phyloP scores from a whole-genome alignment of 2,113 vertebrate species.

The Ramphastos sulfuratus region DNA sequence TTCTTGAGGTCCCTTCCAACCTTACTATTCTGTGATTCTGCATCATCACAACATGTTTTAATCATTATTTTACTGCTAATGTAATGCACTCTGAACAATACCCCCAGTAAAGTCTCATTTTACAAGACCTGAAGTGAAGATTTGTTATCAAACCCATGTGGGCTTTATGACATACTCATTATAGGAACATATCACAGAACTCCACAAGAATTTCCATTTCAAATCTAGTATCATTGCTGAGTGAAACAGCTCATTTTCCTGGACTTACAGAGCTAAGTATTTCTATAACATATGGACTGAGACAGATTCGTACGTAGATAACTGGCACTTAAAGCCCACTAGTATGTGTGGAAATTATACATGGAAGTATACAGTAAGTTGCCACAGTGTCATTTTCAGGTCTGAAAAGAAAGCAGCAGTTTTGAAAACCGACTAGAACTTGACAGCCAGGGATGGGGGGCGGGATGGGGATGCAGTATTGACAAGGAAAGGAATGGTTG shows the following conservation, averaged over 20 bases:
- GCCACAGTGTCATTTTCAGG: not conserved
- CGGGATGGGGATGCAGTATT: fast-evolving
- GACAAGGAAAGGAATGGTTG: not conserved
- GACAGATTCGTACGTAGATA: not conserved
- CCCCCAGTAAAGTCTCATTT: not conserved
- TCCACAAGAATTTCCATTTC: not conserved
- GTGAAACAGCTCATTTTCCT: not conserved
- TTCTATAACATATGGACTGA: not conserved
- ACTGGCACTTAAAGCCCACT: not conserved
- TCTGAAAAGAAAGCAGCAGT: not conserved
- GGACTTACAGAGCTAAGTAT: not conserved
- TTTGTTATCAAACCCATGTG: not conserved
- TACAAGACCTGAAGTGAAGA: not conserved
- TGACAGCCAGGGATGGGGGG: fast-evolving
- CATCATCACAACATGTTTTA: not conserved
- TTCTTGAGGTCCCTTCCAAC: too few species aligned
- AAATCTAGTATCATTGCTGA: not conserved
- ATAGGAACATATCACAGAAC: not conserved
- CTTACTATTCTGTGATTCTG: too few species aligned
- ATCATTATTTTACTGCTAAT: not conserved
- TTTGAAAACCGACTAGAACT: not conserved
- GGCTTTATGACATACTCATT: not conserved
- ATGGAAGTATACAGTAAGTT: too few species aligned
- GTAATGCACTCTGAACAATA: not conserved
- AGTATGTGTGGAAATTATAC: not conserved